phyloP scores from a whole-genome alignment of 2,888 invertebrate genomes.

The Mystacides longicornis region DNA sequence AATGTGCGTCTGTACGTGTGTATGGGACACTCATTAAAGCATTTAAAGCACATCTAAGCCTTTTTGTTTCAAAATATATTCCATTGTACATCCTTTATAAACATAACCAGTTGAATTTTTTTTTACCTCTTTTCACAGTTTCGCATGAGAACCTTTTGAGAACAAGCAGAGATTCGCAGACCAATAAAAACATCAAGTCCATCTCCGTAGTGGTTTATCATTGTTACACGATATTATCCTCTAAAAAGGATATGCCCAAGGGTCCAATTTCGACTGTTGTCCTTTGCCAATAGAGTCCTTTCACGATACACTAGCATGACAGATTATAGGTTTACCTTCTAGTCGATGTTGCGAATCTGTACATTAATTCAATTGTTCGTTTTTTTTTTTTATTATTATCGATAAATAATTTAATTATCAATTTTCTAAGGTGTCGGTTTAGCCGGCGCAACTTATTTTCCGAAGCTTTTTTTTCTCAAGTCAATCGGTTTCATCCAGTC shows the following conservation, averaged over 20 bases:
- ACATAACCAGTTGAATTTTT: not conserved
- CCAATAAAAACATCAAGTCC: constrained; percentile 1
- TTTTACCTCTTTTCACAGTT: not conserved
- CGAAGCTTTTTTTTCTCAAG: too few relatives aligned
- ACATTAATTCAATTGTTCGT: not conserved
- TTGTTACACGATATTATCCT: not conserved
- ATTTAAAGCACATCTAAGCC: not conserved
- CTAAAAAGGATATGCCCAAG: not conserved
- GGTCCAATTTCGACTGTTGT: not conserved
- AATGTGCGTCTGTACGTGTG: too few relatives aligned
- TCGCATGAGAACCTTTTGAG: not conserved
- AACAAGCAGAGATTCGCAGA: constrained; percentile 1
- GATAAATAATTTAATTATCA: too few relatives aligned
- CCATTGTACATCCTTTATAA: not conserved
- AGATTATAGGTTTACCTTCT: constrained; percentile 1
- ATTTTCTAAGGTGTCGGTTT: too few relatives aligned
- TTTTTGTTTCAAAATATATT: constrained; percentile 1
- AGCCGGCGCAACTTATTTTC: too few relatives aligned
- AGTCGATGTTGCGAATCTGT: not conserved
- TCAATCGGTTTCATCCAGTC: too few relatives aligned
- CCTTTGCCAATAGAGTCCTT: not conserved
- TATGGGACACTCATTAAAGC: not conserved
- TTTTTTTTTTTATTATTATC: too few relatives aligned
- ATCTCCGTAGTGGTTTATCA: not conserved
- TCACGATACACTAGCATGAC: constrained; percentile 1